Evolutionary conservation across 2,113 vertebrate species (phyloP).

Genomic region (Accipiter virgatus): DNA sequence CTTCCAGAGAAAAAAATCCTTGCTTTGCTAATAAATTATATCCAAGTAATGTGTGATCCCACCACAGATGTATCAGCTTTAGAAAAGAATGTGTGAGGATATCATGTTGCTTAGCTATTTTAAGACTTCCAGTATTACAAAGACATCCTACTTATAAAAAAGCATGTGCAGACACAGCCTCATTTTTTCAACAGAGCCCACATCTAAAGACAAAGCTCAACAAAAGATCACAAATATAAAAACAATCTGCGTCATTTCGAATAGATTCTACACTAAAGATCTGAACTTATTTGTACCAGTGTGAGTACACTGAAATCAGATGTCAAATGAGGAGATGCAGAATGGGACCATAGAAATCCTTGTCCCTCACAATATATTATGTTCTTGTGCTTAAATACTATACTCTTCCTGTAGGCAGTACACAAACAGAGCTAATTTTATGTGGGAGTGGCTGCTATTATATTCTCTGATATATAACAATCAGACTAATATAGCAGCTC

Average conservation of each 20-base stretch:
- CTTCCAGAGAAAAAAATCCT: neutral
- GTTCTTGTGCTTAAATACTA: neutral
- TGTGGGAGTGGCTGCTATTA: neutral
- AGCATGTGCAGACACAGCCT: constrained; percentile 4
- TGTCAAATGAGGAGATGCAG: neutral
- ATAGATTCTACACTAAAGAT: neutral
- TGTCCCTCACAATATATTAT: neutral
- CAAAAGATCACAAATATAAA: neutral
- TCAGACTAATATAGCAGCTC: neutral
- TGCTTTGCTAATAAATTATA: neutral
- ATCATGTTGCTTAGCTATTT: constrained; percentile 54
- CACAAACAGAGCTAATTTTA: neutral
- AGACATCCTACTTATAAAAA: constrained; percentile 36
- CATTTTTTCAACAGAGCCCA: neutral
- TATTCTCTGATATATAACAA: neutral
- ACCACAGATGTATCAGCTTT: constrained; percentile 35
- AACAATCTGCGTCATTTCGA: neutral
- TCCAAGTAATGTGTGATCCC: neutral
- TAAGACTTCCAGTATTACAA: constrained; percentile 44
- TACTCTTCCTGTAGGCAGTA: neutral
- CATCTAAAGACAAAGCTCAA: neutral
- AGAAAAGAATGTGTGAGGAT: constrained; percentile 32
- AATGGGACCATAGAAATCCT: neutral
- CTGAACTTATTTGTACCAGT: neutral
- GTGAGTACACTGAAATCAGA: neutral